These are phyloP conservation scores for Pagrus major DNA, from an alignment of 2,113 vertebrate genomes.

Conservation along the genomic window DNA sequence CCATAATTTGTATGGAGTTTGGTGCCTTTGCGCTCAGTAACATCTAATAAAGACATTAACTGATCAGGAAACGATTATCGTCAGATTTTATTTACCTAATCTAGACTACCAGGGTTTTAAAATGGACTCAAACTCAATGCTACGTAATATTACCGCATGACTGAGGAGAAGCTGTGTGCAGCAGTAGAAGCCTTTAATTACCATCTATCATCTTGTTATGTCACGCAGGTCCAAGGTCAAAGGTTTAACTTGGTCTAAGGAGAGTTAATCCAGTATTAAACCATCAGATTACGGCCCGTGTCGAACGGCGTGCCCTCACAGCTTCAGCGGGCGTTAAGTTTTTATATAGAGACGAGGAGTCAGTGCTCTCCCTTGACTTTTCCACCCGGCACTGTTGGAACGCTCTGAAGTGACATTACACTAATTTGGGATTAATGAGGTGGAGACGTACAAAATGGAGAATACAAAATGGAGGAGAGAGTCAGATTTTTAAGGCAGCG, in stretches of 20 bases:
- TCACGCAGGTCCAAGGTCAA: conserved; percentile 30
- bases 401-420: not conserved
- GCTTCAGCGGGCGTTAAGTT: conserved; percentile 9
- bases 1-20: not conserved
- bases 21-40: not conserved
- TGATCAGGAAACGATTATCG: not conserved
- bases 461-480: no score
- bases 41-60: not conserved
- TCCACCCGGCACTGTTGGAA: not conserved
- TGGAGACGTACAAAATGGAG: no score
- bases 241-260: conserved; percentile 11
- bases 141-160: not conserved
- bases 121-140: conserved; percentile 1
- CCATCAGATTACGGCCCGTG: conserved; percentile 2
- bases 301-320: not conserved
- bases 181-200: conserved; percentile 5
- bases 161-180: not conserved
- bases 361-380: not conserved
- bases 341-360: not conserved
- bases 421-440: not conserved
- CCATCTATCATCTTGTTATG: conserved; percentile 19
- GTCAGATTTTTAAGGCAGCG: no score
- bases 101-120: not conserved
- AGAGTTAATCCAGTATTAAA: conserved; percentile 49
- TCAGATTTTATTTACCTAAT: not conserved